These are phyloP conservation scores for Prorops nasuta DNA, from an alignment of 1,140 invertebrate species.

Conservation along the genomic window DNA sequence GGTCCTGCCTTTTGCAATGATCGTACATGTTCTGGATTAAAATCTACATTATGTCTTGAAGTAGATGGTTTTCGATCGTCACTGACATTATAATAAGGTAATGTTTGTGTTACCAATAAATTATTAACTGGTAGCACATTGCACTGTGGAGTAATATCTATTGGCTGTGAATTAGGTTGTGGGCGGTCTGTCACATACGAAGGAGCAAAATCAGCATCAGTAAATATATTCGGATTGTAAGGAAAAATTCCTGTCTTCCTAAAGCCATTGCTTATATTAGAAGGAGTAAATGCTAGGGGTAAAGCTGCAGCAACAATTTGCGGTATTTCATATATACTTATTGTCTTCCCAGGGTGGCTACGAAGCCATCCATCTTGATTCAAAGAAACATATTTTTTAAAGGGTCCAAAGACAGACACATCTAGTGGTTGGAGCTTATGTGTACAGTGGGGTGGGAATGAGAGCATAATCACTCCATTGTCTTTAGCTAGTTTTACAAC, in stretches of 20 bases:
- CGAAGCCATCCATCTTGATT: neutral
- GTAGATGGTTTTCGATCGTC: neutral
- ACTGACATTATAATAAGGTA: too few relatives aligned
- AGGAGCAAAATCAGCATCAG: conserved; percentile 41
- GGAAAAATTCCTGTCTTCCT: conserved; percentile 35
- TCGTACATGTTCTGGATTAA: neutral
- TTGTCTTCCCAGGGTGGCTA: conserved; percentile 27
- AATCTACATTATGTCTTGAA: neutral
- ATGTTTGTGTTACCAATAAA: neutral
- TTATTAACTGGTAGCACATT: neutral
- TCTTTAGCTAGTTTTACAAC: neutral
- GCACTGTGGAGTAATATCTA: neutral
- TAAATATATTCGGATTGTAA: conserved; percentile 40
- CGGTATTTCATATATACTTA: conserved; percentile 40
- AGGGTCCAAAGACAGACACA: neutral
- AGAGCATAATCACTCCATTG: neutral
- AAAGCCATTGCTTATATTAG: conserved; percentile 41
- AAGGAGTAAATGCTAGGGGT: conserved; percentile 29
- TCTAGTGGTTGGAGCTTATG: neutral
- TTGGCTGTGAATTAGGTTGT: neutral
- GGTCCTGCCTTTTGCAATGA: neutral
- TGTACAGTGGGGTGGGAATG: neutral
- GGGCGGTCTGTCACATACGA: conserved; percentile 37
- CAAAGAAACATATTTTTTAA: neutral
- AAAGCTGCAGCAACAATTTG: conserved; percentile 26